Conservation (phyloP, 2,113 vertebrate genomes). For the Montifringilla adamsi region DNA sequence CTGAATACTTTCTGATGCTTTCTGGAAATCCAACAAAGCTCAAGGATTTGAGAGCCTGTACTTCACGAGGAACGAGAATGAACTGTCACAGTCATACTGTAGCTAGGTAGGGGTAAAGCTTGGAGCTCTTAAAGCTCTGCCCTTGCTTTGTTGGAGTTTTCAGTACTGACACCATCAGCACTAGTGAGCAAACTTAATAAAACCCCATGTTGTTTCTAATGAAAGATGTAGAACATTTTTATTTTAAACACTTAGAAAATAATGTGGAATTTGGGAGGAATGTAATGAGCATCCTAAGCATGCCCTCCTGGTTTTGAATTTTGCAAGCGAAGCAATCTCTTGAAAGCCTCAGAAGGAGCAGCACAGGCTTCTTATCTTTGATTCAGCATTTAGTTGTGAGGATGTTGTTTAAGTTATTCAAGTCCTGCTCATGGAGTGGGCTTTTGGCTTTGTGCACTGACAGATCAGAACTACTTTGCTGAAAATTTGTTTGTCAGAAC, state of each 20-base stretch:
- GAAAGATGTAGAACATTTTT: not conserved
- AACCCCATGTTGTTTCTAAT: not conserved
- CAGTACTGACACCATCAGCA: not conserved
- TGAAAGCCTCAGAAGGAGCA: not conserved
- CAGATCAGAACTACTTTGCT: not conserved
- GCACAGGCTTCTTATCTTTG: not conserved
- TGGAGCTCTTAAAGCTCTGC: not conserved
- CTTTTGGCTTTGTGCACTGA: not conserved
- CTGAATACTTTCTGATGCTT: not conserved
- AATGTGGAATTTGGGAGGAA: not conserved
- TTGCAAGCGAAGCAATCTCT: not conserved
- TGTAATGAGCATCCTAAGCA: not conserved
- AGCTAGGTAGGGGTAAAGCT: not conserved
- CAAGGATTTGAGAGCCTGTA: not conserved
- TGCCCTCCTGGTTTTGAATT: not conserved
- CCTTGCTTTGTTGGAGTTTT: not conserved
- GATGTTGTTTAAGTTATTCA: not conserved
- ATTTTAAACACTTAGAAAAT: not conserved
- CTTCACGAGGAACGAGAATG: fast-evolving
- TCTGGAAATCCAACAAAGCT: not conserved
- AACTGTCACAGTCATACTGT: not conserved
- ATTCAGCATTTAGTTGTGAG: not conserved
- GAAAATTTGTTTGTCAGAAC: not conserved
- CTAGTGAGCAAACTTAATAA: not conserved
- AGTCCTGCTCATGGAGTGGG: not conserved